These are phyloP conservation scores for Uria lomvia DNA, from an alignment of 2,113 vertebrate species.

Conservation along the genomic window DNA sequence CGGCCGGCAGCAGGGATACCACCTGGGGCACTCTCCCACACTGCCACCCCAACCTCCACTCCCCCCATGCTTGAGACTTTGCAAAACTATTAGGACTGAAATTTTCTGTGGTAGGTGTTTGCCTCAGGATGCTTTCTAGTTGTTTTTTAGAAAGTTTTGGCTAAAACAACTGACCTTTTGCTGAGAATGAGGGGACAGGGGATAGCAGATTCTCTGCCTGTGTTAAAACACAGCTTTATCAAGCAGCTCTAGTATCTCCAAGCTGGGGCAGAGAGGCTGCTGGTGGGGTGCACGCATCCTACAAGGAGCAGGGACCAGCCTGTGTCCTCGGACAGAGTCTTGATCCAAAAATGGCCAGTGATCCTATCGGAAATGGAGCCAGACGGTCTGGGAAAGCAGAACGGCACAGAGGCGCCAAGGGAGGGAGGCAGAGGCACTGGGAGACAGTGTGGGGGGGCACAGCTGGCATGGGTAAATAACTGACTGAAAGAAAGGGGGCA, in stretches of 20 bases:
- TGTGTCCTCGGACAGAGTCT: neutral
- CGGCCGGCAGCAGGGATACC: accelerated
- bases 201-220: neutral
- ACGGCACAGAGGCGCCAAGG: accelerated
- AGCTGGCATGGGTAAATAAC: accelerated
- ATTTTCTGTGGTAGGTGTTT: neutral
- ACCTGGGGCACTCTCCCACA: neutral
- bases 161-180: neutral
- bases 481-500: neutral
- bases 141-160: neutral
- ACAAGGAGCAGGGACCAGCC: neutral
- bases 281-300: neutral
- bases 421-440: neutral
- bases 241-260: neutral
- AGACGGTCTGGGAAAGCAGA: neutral
- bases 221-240: neutral
- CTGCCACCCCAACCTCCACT: accelerated
- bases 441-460: neutral
- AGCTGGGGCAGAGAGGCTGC: neutral
- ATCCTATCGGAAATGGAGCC: accelerated
- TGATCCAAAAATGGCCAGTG: neutral
- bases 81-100: neutral
- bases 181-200: neutral
- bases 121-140: neutral
- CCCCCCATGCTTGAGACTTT: neutral